Percentiles rank a stretch among this genome's conserved stretches.
These are phyloP conservation scores for Gavia stellata DNA, from an alignment of 2,113 vertebrate genomes.

Conservation along the genomic window DNA sequence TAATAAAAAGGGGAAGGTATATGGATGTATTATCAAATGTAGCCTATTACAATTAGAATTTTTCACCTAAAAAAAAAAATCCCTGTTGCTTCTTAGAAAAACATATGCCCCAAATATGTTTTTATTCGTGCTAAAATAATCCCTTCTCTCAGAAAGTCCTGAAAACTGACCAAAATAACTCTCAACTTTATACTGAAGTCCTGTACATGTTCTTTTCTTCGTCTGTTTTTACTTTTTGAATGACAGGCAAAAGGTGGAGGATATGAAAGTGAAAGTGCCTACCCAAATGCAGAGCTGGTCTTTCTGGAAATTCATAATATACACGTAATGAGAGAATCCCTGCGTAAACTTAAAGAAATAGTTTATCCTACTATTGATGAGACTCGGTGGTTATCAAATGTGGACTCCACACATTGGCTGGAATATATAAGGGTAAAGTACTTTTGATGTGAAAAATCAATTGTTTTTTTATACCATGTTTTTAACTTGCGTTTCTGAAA, in stretches of 20 bases:
- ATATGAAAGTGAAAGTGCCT: conserved; percentile 90
- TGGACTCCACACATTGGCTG: conserved; percentile 94
- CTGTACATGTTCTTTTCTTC: background rate
- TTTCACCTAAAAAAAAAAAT: background rate
- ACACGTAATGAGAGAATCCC: conserved; percentile 95
- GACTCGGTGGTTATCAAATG: conserved; percentile 84
- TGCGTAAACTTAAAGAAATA: conserved; percentile 91
- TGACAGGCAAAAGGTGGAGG: conserved; percentile 92
- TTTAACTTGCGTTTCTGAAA: background rate
- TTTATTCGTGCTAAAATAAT: background rate
- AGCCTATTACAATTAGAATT: background rate
- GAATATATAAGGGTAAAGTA: conserved; percentile 88
- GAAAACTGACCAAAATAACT: background rate
- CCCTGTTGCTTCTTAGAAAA: background rate
- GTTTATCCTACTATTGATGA: conserved; percentile 92
- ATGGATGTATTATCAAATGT: background rate
- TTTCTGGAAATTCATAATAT: conserved; percentile 97
- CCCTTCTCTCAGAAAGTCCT: background rate
- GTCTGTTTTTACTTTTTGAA: background rate
- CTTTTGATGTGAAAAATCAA: background rate
- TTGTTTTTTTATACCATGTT: background rate
- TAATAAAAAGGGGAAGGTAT: background rate
- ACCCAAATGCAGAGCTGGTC: conserved; percentile 86
- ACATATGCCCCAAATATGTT: background rate
- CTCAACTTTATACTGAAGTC: background rate